phyloP scores from a whole-genome alignment of 2,113 vertebrate species.

The Kobus ellipsiprymnus region DNA sequence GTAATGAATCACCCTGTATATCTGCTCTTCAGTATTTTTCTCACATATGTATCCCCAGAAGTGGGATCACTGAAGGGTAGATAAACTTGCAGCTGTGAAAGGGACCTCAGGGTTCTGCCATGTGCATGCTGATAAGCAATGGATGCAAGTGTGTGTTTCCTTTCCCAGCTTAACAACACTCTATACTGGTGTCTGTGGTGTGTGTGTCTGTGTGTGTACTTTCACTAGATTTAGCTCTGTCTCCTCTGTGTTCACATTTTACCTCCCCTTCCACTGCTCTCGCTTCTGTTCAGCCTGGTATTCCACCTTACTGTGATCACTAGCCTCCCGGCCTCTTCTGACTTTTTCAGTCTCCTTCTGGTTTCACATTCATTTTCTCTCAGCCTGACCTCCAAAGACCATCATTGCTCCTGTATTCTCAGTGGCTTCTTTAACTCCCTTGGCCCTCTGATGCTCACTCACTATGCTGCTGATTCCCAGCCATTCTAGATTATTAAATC shows the following conservation, averaged over 20 bases:
- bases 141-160: neutral
- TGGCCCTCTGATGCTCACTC: neutral
- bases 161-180: neutral
- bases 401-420: neutral
- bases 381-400: neutral
- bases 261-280: neutral
- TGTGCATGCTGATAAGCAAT: neutral
- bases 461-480: neutral
- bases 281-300: neutral
- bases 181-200: neutral
- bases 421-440: neutral
- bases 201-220: neutral
- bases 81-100: neutral
- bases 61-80: neutral
- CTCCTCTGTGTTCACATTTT: neutral
- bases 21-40: neutral
- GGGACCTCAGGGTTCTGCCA: neutral
- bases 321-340: neutral
- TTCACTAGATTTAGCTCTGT: neutral
- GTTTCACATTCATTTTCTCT: neutral
- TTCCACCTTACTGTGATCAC: neutral
- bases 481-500: neutral
- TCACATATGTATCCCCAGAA: neutral
- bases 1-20: neutral
- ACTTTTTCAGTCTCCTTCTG: neutral